Evolutionary conservation across 1,140 invertebrate species (phyloP).

Genomic region (Penaeus japonicus): DNA sequence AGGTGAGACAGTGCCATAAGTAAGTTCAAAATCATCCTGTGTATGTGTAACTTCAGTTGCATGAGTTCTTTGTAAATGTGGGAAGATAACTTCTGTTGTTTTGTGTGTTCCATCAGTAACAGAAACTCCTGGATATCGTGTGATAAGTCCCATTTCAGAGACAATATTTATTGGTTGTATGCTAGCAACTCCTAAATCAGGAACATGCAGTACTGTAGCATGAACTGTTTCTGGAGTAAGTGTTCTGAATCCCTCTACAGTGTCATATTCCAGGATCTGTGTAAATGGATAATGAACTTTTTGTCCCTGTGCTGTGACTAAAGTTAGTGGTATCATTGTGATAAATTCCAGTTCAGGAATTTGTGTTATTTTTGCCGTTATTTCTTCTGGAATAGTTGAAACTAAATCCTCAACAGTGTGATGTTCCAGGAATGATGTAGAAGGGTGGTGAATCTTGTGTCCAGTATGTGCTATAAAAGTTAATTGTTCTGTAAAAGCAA

Average conservation of each 20-base stretch:
- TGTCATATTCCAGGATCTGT: neutral
- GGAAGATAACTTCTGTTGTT: neutral
- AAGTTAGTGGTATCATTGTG: neutral
- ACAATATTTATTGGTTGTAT: conserved; percentile 21
- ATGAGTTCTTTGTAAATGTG: neutral
- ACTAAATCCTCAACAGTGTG: neutral
- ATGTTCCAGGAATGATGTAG: neutral
- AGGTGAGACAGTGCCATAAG: no score
- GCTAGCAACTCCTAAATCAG: neutral
- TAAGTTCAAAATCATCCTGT: no score
- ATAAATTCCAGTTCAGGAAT: neutral
- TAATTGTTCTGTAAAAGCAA: neutral
- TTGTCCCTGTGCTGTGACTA: neutral
- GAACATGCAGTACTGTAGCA: neutral
- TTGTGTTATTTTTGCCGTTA: neutral
- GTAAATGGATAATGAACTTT: neutral
- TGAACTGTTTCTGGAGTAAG: neutral
- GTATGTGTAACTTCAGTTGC: no score
- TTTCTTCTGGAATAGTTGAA: neutral
- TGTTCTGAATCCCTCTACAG: neutral
- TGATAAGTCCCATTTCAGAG: conserved; percentile 18
- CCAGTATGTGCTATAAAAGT: neutral
- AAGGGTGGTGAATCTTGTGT: neutral
- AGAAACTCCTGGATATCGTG: neutral
- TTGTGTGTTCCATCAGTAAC: neutral